Percentiles rank a stretch among this genome's conserved stretches.
phyloP scores from a whole-genome alignment of 2,888 invertebrate species.

The Amiota communis region DNA sequence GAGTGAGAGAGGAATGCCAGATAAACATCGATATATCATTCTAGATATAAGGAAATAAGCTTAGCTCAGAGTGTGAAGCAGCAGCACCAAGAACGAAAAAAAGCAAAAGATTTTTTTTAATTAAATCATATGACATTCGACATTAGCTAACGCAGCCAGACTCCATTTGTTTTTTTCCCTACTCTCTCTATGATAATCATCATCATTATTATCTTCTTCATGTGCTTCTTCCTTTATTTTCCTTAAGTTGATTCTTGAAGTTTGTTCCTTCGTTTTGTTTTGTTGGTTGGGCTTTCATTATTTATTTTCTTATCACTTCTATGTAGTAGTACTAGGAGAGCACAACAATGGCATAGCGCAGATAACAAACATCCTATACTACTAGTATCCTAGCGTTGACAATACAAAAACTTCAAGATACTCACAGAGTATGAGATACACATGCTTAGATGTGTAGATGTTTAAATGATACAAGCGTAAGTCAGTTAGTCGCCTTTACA shows the following conservation, averaged over 20 bases:
- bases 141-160: background rate
- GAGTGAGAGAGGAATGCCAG: background rate
- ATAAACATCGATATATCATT: slow-evolving; percentile 24
- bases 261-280: slow-evolving; percentile 47
- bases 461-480: slow-evolving; percentile 25
- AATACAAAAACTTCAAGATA: no score
- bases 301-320: slow-evolving; percentile 55
- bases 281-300: slow-evolving; percentile 51
- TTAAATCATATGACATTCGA: slow-evolving; percentile 49
- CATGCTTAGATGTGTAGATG: slow-evolving; percentile 10
- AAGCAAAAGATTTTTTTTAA: slow-evolving; percentile 38
- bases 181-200: background rate
- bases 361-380: no score
- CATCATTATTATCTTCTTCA: background rate
- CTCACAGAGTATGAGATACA: slow-evolving; percentile 24
- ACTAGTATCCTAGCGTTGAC: no score
- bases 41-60: background rate
- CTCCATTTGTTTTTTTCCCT: slow-evolving; percentile 38
- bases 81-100: background rate
- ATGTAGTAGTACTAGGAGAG: slow-evolving; percentile 34
- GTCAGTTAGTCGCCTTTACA: background rate
- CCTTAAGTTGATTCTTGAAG: slow-evolving; percentile 40
- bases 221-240: background rate
- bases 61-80: background rate
- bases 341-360: no score